Evolutionary conservation across 2,888 invertebrate genomes (phyloP).

Genomic region (Lapara coniferarum): DNA sequence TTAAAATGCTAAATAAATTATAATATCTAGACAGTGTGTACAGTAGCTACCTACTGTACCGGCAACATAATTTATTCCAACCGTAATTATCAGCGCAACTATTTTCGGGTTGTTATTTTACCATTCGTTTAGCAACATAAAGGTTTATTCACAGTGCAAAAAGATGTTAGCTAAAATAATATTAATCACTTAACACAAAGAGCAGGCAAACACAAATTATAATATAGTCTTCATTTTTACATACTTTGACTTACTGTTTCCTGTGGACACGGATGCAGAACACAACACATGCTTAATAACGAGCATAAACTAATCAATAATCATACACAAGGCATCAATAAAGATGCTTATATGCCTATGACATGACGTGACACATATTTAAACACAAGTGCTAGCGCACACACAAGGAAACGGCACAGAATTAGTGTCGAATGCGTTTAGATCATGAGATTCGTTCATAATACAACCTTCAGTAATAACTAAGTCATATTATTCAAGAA

Average conservation of each 20-base stretch:
- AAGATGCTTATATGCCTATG: conserved; percentile 41
- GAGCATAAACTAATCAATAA: conserved; percentile 67
- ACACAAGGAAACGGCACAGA: conserved; percentile 65
- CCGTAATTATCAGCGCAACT: conserved; percentile 13
- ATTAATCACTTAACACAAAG: conserved; percentile 69
- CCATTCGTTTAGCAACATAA: conserved; percentile 60
- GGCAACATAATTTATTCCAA: conserved; percentile 54
- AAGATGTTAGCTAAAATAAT: conserved; percentile 77
- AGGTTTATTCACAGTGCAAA: conserved; percentile 57
- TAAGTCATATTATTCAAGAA: neutral
- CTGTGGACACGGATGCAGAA: conserved; percentile 86
- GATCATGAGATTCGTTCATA: neutral
- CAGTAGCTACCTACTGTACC: conserved; percentile 45
- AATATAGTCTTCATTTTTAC: conserved; percentile 65
- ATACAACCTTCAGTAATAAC: no score
- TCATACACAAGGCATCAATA: conserved; percentile 56
- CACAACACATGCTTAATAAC: conserved; percentile 82
- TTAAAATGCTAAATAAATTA: conserved; percentile 8
- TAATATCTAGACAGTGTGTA: conserved; percentile 12
- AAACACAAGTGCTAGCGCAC: conserved; percentile 60
- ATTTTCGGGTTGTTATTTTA: conserved; percentile 41
- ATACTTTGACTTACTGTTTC: conserved; percentile 90
- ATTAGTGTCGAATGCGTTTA: conserved; percentile 16
- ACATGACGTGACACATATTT: conserved; percentile 46
- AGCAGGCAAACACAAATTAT: conserved; percentile 68